phyloP scores from a whole-genome alignment of 2,797 vertebrate genomes.

The Diplodus sargus region DNA sequence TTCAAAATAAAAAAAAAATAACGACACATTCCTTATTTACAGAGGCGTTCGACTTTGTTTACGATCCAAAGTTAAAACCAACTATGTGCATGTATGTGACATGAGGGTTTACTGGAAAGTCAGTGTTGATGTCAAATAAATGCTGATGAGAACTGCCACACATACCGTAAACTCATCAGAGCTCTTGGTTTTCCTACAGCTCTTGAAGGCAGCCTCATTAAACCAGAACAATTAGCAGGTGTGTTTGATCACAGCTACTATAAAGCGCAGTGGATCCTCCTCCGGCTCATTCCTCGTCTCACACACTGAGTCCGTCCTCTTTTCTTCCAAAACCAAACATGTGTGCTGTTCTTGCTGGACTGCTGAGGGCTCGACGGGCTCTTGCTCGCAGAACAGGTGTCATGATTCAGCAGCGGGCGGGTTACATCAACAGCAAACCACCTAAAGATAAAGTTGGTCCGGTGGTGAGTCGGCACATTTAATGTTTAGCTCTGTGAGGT shows the following conservation, averaged over 20 bases:
- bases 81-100: too few relatives aligned
- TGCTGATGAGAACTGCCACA: not conserved
- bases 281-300: not conserved
- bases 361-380: conserved; percentile 8
- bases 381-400: not conserved
- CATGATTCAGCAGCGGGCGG: conserved; percentile 37
- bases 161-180: not conserved
- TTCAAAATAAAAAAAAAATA: too few relatives aligned
- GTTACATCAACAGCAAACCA: conserved; percentile 36
- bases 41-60: too few relatives aligned
- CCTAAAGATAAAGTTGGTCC: conserved; percentile 42
- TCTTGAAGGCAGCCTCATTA: conserved; percentile 47
- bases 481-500: not conserved
- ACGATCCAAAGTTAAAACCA: too few relatives aligned
- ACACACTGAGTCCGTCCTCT: fast-evolving
- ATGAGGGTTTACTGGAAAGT: too few relatives aligned
- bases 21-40: too few relatives aligned
- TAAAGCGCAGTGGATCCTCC: not conserved
- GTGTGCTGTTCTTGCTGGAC: conserved; percentile 20
- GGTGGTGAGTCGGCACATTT: conserved; percentile 35
- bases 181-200: not conserved
- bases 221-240: conserved; percentile 23
- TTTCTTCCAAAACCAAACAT: conserved; percentile 5
- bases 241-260: not conserved
- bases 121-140: not conserved